Evolutionary conservation across 2,113 vertebrate species (phyloP).

Genomic region (Phaethon lepturus): DNA sequence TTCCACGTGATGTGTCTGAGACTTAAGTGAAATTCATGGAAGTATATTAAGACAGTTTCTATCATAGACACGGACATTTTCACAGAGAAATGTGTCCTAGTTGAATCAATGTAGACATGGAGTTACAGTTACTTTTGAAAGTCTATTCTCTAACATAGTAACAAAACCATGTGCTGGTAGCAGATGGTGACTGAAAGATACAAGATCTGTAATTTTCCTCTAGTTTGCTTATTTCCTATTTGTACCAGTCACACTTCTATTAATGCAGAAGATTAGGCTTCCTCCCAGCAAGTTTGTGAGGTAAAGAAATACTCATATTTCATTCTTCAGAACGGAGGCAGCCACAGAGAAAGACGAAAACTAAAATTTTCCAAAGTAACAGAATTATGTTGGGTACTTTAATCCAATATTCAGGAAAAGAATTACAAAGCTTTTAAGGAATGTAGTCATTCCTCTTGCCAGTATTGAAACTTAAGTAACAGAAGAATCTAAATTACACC

Average conservation of each 20-base stretch:
- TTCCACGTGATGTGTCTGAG: not conserved
- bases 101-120: not conserved
- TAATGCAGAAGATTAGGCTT: not conserved
- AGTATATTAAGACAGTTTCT: not conserved
- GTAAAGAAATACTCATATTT: not conserved
- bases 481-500: not conserved
- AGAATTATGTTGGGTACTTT: not conserved
- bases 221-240: not conserved
- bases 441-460: not conserved
- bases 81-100: not conserved
- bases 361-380: not conserved
- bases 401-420: not conserved
- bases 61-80: not conserved
- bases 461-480: not conserved
- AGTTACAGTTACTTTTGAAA: not conserved
- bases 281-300: not conserved
- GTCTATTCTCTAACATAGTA: not conserved
- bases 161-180: not conserved
- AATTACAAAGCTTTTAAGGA: not conserved
- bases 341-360: not conserved
- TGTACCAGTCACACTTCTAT: not conserved
- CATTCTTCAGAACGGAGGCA: not conserved
- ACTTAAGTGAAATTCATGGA: not conserved
- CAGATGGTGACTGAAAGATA: not conserved
- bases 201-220: not conserved